Conservation (phyloP, 2,888 invertebrate species). For the Meta bourneti region DNA sequence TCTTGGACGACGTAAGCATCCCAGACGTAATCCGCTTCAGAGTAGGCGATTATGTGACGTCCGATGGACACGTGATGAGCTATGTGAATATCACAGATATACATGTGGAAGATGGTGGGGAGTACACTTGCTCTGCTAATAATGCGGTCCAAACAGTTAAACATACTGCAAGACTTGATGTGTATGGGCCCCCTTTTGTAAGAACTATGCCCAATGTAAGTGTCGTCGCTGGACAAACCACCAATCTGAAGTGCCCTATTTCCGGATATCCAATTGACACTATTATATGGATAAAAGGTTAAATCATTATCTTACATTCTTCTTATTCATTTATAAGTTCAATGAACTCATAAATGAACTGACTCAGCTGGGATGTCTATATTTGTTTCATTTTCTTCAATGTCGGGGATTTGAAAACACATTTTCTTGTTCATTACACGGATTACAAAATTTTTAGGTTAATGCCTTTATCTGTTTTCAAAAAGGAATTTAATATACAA, state of each 20-base stretch:
- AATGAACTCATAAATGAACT: too few species aligned
- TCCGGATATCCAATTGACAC: slow-evolving; percentile 96
- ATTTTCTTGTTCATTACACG: too few species aligned
- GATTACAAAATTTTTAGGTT: too few species aligned
- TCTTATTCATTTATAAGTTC: background rate
- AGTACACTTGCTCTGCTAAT: slow-evolving; percentile 80
- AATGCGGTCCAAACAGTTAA: slow-evolving; percentile 80
- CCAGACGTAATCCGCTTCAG: slow-evolving; percentile 58
- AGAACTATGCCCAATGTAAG: slow-evolving; percentile 89
- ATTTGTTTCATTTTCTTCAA: background rate
- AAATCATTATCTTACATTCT: slow-evolving; percentile 77
- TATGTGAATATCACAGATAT: slow-evolving; percentile 80
- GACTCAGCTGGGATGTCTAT: background rate
- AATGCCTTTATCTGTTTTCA: too few species aligned
- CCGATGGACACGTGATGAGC: slow-evolving; percentile 80
- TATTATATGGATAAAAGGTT: slow-evolving; percentile 96
- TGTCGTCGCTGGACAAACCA: slow-evolving; percentile 88
- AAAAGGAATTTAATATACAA: too few species aligned
- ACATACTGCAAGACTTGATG: slow-evolving; percentile 88
- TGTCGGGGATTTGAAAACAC: too few species aligned
- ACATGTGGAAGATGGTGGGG: slow-evolving; percentile 80
- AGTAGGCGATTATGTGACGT: slow-evolving; percentile 79
- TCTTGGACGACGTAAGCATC: slow-evolving; percentile 63
- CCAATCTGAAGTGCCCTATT: slow-evolving; percentile 91
- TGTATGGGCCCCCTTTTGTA: slow-evolving; percentile 91